These are phyloP conservation scores for Lepeophtheirus nordmannii DNA, from an alignment of 2,888 invertebrate genomes.

Conservation along the genomic window DNA sequence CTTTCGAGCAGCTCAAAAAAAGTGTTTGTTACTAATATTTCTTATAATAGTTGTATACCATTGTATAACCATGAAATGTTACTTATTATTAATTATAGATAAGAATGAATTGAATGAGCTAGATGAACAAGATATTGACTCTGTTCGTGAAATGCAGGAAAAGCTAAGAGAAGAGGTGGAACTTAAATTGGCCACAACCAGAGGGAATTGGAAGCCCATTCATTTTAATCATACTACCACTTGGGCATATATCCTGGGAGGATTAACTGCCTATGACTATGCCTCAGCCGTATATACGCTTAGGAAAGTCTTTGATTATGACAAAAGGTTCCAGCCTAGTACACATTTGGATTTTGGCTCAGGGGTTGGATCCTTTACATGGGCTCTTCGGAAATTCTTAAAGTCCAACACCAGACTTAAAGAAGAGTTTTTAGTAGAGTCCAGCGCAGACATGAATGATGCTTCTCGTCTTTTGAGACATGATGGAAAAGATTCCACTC, in stretches of 20 bases:
- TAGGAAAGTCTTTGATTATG: background rate
- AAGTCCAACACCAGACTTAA: background rate
- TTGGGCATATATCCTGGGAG: background rate
- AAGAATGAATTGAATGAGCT: background rate
- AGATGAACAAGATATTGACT: background rate
- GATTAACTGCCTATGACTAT: background rate
- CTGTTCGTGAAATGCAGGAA: background rate
- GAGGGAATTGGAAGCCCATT: background rate
- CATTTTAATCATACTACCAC: background rate
- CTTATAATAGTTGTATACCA: too few relatives aligned
- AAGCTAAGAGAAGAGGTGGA: background rate
- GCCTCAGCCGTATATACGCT: background rate
- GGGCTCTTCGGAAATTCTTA: background rate
- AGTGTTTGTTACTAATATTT: background rate
- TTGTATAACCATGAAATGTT: too few relatives aligned
- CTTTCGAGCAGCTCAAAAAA: background rate
- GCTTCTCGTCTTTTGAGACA: background rate
- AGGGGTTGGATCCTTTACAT: slow-evolving; percentile 1
- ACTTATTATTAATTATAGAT: background rate
- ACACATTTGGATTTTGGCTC: slow-evolving; percentile 1
- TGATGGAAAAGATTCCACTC: background rate
- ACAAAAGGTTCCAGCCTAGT: background rate
- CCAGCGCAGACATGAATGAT: background rate
- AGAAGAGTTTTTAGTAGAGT: background rate
- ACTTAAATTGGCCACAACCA: background rate